Base-by-base conservation (phyloP, 2,888 invertebrate genomes). In the Clusia tigrina region DNA sequence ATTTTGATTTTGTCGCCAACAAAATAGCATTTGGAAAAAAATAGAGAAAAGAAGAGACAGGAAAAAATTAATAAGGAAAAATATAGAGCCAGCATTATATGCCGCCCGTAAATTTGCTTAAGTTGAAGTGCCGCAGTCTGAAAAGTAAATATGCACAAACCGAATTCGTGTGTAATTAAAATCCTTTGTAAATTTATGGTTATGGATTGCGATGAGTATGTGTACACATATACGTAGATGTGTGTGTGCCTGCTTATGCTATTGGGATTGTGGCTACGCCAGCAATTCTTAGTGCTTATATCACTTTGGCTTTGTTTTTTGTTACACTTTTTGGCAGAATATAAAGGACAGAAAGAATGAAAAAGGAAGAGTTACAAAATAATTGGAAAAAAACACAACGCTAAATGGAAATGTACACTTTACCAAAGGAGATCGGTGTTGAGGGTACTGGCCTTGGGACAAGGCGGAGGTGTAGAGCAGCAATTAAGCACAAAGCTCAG, bases 121-220 rank as follows among this genome's bases (percentile, higher is more conserved):
- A 42, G 9, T 32, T 32, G 32, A n/a, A 42, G 42, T 17, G 53
- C 42, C 42, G 10, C 54, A 24, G 46, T 46, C 37, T 54, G 46
- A 24, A 60, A 53, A 24, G 23, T 38, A 23, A 60, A 54, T 54
- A 3, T 54, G 18, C 52, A 22, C 51, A 63, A 66, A 62, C 65
- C 65, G 59, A 67, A 63, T 66, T 72, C 67, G 68, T 69, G 71
- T 74, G 76, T 76, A 78, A 77, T 78, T 78, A 77, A 78, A 78
- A 77, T 74, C 74, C 73, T 74, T 73, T 71, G 76, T 69, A 74
- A 78, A 78, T 78, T 78, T 78, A 78, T 78, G 76, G 71, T 72
- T 73, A 77, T 72, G 76, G 71, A 76, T 75, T 71, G 70, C 70
- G 66, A 67, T 69, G 73, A 72, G 71, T 62, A 69, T n/a, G 72